These are phyloP conservation scores for Spodoptera litura DNA, from an alignment of 1,140 invertebrate genomes.

Conservation along the genomic window DNA sequence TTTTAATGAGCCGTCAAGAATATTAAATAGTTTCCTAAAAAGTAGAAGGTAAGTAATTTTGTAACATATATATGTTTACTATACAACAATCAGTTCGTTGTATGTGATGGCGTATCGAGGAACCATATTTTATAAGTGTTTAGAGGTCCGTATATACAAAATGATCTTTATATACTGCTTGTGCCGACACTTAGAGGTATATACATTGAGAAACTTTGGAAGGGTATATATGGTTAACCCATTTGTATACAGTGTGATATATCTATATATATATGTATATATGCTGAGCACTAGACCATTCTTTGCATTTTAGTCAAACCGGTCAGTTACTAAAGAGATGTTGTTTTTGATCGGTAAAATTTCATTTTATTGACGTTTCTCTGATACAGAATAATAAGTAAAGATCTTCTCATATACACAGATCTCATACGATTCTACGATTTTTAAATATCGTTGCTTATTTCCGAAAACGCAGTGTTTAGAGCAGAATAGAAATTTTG, in stretches of 20 bases:
- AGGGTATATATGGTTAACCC: no score
- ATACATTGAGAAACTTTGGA: no score
- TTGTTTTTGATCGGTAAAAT: background rate
- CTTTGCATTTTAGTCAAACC: no score
- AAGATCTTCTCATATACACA: background rate
- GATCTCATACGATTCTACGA: background rate
- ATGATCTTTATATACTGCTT: background rate
- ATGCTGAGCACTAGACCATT: no score
- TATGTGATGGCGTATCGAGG: slow-evolving; percentile 40
- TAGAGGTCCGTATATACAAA: background rate
- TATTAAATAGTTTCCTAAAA: slow-evolving; percentile 71
- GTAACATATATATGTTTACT: slow-evolving; percentile 30
- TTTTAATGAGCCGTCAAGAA: slow-evolving; percentile 69
- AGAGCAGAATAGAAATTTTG: slow-evolving; percentile 5
- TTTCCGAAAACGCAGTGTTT: slow-evolving; percentile 13
- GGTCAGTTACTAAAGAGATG: no score
- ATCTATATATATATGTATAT: no score
- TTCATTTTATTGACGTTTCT: background rate
- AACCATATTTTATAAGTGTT: background rate
- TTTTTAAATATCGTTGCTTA: slow-evolving; percentile 28
- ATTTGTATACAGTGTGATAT: background rate
- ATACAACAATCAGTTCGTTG: slow-evolving; percentile 61
- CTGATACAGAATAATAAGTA: background rate
- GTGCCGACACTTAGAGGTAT: no score
- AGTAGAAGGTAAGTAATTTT: slow-evolving; percentile 45